phyloP scores from a whole-genome alignment of 1,140 invertebrate genomes.

The Melipona quadrifasciata region DNA sequence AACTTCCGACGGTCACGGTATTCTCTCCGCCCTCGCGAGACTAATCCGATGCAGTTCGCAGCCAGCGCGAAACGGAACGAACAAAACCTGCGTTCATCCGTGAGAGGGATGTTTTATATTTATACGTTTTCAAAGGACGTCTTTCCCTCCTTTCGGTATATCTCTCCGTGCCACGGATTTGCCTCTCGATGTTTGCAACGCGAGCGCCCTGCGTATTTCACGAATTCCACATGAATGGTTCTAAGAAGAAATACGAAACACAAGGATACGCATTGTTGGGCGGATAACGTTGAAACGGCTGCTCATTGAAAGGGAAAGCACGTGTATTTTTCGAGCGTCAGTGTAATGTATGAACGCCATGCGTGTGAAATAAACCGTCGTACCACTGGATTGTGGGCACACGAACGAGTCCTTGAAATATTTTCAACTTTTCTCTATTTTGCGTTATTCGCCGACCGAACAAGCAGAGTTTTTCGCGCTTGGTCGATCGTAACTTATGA shows the following conservation, averaged over 20 bases:
- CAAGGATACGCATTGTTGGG: not conserved
- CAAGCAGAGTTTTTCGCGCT: too few relatives aligned
- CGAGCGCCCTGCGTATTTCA: not conserved
- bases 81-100: not conserved
- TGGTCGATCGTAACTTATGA: not conserved
- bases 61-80: not conserved
- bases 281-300: not conserved
- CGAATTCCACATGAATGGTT: too few relatives aligned
- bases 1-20: too few relatives aligned
- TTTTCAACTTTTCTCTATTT: not conserved
- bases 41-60: slow-evolving; percentile 3
- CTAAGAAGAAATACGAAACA: not conserved
- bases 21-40: not conserved
- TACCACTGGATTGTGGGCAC: too few relatives aligned
- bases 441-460: too few relatives aligned
- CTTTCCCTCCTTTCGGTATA: not conserved
- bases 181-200: not conserved
- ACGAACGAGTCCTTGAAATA: too few relatives aligned
- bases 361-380: too few relatives aligned
- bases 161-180: not conserved
- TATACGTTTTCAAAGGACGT: slow-evolving; percentile 20
- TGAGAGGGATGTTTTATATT: slow-evolving; percentile 23
- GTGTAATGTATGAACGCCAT: not conserved
- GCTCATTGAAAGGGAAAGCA: not conserved
- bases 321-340: not conserved